These are phyloP conservation scores for Ophioninae sp. DNA, from an alignment of 2,888 invertebrate genomes.

Conservation along the genomic window DNA sequence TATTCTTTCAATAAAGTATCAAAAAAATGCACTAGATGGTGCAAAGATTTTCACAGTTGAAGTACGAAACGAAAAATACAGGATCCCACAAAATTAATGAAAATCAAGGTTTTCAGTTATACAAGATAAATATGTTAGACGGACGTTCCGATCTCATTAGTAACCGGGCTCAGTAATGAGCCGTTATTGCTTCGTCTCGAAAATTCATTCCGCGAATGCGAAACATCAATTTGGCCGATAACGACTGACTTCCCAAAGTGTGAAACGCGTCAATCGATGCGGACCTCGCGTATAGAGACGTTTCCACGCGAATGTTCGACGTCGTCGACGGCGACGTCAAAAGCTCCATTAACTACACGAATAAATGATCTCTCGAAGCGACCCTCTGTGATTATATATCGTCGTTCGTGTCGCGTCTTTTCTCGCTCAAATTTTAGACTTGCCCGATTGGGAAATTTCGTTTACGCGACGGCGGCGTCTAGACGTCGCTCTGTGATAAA, in stretches of 20 bases:
- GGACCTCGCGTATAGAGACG: conserved; percentile 34
- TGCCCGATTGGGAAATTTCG: conserved; percentile 12
- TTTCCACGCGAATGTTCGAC: conserved; percentile 63
- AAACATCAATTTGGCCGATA: conserved; percentile 69
- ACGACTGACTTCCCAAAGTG: conserved; percentile 59
- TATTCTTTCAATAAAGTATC: too few species aligned
- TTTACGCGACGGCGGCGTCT: too few species aligned
- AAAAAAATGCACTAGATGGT: too few species aligned
- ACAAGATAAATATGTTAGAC: too few species aligned
- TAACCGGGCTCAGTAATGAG: conserved; percentile 12
- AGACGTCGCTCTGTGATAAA: too few species aligned
- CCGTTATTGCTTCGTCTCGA: not conserved
- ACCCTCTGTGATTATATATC: conserved; percentile 25
- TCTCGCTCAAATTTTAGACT: not conserved
- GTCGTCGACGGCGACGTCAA: conserved; percentile 66
- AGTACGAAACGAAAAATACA: too few species aligned
- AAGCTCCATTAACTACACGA: conserved; percentile 68
- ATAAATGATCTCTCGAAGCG: conserved; percentile 70
- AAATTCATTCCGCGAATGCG: conserved; percentile 49
- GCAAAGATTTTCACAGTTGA: too few species aligned
- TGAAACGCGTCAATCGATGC: conserved; percentile 30
- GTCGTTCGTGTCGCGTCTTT: not conserved
- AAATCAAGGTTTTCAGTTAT: too few species aligned
- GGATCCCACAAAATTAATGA: too few species aligned
- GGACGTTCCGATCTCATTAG: conserved; percentile 40